These are phyloP conservation scores for Bimastos eiseni DNA, from an alignment of 2,888 invertebrate genomes.

Conservation along the genomic window DNA sequence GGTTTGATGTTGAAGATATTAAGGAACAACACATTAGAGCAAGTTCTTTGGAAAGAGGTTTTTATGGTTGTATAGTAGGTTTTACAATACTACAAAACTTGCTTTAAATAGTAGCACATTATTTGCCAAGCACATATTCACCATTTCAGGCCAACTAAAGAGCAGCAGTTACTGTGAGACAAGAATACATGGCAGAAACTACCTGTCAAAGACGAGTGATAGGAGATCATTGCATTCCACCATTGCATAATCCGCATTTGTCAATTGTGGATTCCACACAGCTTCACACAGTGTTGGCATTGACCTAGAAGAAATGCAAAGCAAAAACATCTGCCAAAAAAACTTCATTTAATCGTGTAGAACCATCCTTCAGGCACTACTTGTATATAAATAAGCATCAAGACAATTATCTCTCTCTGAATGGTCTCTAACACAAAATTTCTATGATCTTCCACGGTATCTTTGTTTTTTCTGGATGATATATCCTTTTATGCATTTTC, in stretches of 20 bases:
- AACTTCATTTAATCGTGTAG: background rate
- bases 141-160: background rate
- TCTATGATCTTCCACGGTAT: no score
- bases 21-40: no score
- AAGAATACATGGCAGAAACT: slow-evolving; percentile 20
- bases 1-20: no score
- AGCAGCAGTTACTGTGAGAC: background rate
- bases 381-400: background rate
- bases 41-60: no score
- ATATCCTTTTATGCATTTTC: no score
- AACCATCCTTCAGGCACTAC: background rate
- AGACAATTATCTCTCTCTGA: no score
- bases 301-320: slow-evolving; percentile 45
- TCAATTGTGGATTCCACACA: slow-evolving; percentile 69
- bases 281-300: slow-evolving; percentile 68
- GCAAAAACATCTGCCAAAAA: background rate
- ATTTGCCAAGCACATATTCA: background rate
- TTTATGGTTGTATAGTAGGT: no score
- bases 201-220: slow-evolving; percentile 55
- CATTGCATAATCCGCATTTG: slow-evolving; percentile 51
- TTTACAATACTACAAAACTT: no score
- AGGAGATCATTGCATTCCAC: slow-evolving; percentile 54
- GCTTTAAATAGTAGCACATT: background rate
- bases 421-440: background rate
- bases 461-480: background rate